Evolutionary conservation across 1,140 invertebrate genomes (phyloP).

Genomic region (Drosophila repletoides): DNA sequence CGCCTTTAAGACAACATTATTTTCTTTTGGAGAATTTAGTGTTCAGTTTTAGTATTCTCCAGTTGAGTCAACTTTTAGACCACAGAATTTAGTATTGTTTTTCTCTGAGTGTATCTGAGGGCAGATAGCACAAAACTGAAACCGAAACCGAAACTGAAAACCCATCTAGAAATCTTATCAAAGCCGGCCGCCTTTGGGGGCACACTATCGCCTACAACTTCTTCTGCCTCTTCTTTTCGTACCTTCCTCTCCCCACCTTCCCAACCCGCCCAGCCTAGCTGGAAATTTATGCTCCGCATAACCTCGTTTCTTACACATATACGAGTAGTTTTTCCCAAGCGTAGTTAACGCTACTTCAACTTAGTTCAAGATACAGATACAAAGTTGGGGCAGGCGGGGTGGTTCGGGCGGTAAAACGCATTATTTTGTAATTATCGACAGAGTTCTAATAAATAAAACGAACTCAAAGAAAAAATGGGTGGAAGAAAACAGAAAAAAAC

Average conservation of each 20-base stretch:
- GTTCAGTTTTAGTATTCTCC: no score
- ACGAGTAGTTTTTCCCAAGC: constrained; percentile 38
- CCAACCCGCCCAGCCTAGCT: background rate
- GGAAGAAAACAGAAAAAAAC: constrained; percentile 14
- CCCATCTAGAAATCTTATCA: constrained; percentile 65
- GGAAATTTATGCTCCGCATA: constrained; percentile 68
- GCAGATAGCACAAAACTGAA: constrained; percentile 6
- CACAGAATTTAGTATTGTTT: no score
- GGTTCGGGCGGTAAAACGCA: constrained; percentile 57
- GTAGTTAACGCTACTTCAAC: constrained; percentile 42
- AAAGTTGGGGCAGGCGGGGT: background rate
- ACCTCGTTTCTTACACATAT: constrained; percentile 61
- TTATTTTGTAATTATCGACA: constrained; percentile 81
- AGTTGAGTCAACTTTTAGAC: no score
- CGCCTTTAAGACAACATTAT: no score
- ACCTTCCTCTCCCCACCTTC: background rate
- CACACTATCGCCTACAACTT: constrained; percentile 47
- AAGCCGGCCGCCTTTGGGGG: constrained; percentile 29
- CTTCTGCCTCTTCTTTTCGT: constrained; percentile 9
- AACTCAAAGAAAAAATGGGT: constrained; percentile 1
- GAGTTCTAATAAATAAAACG: constrained; percentile 78
- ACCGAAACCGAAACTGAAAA: constrained; percentile 31
- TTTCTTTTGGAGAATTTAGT: no score
- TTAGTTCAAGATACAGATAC: constrained; percentile 10
- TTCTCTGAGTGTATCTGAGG: no score